Evolutionary conservation across 2,113 vertebrate species (phyloP), one percentile per base, ranked within the genome.

Genomic region (Irena cyanogastra): DNA sequence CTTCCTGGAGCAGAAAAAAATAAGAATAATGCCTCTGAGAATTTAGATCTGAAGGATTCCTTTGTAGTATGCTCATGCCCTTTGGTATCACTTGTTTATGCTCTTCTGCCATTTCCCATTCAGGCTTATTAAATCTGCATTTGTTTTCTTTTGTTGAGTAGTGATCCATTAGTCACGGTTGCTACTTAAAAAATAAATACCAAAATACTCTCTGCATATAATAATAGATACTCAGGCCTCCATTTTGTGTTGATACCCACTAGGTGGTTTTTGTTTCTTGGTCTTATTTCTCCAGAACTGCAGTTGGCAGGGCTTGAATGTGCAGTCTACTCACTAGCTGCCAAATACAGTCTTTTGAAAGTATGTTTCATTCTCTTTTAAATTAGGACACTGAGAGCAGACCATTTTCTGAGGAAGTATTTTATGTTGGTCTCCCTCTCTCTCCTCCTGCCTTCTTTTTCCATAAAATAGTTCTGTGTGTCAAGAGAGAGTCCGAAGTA

Each of bases 381-480:
- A 87, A 60, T 41, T 66, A 87, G 70, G 79, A 42, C 45, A 6
- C 28, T 60, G 63, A 65, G 50, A 74, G 45, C 26, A 81, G 63
- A 35, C 52, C 16, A 9, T 64, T 93, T 94, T 42, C 16, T 30
- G 6, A 26, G 24, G 41, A 91, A 84, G 30, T 42, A 23, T 54
- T 93, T 86, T 61, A 11, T 60, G 16, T 50, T 66, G 42, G 13
- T 53, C 16, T 44, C 7, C 9, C 4, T 19, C 3, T 21, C 5
- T 26, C 4, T 4, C 2, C 5, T 16, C 1, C 19, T 8, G 9
- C 1, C 2, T 4, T 7, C 16, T 22, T 4, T 4, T 90, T 75
- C 8, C 7, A 17, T 91, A n/a, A 71, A 79, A 39, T 65, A 82
- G 13, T 69, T 86, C 20, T n/a, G 23, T 94, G 53, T 15, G 41